phyloP scores from a whole-genome alignment of 2,113 vertebrate species.

The Microcebus murinus region DNA sequence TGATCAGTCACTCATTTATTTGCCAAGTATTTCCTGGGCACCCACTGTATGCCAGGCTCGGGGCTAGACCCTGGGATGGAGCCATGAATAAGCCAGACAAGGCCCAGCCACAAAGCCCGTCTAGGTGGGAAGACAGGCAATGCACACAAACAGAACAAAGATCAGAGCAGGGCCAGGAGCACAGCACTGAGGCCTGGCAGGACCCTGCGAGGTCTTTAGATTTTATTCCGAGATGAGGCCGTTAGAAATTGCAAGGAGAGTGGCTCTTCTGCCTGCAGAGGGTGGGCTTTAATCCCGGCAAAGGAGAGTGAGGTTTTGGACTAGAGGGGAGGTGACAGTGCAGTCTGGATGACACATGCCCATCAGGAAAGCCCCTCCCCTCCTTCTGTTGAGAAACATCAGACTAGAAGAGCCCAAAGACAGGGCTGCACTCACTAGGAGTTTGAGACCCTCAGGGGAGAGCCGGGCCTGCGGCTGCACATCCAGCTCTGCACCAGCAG shows the following conservation, averaged over 20 bases:
- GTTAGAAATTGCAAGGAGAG: not conserved
- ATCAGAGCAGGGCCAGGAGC: not conserved
- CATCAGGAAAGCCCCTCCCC: not conserved
- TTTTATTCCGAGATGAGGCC: not conserved
- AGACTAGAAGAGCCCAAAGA: not conserved
- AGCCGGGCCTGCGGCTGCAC: not conserved
- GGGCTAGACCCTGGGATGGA: not conserved
- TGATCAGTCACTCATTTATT: not conserved
- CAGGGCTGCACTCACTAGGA: not conserved
- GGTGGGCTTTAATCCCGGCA: not conserved
- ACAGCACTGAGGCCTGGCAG: not conserved
- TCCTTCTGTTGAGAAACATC: not conserved
- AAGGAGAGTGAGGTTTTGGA: not conserved
- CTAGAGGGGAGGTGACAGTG: not conserved
- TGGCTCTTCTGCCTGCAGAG: not conserved
- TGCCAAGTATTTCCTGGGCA: not conserved
- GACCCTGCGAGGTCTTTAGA: not conserved
- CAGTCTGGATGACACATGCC: accelerated
- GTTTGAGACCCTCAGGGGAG: not conserved
- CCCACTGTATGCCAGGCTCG: not conserved
- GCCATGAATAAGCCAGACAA: not conserved
- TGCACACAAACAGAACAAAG: not conserved
- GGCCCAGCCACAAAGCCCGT: accelerated
- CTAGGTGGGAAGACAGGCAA: not conserved
- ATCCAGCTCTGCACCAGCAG: slow-evolving; percentile 25